Base-by-base conservation (phyloP, 2,797 vertebrate species). In the Discoglossus pictus region DNA sequence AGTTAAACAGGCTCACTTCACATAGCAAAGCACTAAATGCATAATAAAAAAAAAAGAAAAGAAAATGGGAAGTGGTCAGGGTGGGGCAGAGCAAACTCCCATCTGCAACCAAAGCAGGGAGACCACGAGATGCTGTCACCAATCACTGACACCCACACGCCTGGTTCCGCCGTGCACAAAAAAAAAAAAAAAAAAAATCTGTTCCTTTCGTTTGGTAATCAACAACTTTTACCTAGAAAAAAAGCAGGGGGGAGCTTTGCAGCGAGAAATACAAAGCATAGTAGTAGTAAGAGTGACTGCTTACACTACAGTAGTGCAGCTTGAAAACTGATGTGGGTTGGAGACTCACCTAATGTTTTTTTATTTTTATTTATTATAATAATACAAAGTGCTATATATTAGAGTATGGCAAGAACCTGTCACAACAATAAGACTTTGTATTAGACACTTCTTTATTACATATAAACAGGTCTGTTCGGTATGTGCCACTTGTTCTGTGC, bases 151-250 rank as follows among this genome's bases (percentile, higher is more conserved):
- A 85, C 89, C 87, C 87, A 87, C 87, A 86, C 82, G 78, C 81
- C 66, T 58, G 25, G 77, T 90, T 91, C 88, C 88, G 86, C 85
- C 35, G 15, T 80, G 83, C 83, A 68, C 7, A 44, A 12, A 54
- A 79, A 80, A 44, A 78, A 87, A 84, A 85, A 76, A 83, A 84
- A 88, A 85, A 76, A 83, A 84, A 88, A 87, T 88, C 86, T 89
- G 84, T 89, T 87, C 86, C 82, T 84, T 83, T 83, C 82, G 75
- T 87, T 84, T 82, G 81, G 82, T 76, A 84, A 84, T 88, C 86
- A 88, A 89, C 86, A 89, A 84, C 84, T 87, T 87, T 90, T 89
- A 88, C 87, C 87, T 89, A 88, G 88, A 90, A 90, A 86, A 79
- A 76, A 77, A 65, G 75, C 36, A 68, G 80, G 16, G 55, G 83